phyloP scores from a whole-genome alignment of 2,888 invertebrate genomes.

The Halictus ligatus region DNA sequence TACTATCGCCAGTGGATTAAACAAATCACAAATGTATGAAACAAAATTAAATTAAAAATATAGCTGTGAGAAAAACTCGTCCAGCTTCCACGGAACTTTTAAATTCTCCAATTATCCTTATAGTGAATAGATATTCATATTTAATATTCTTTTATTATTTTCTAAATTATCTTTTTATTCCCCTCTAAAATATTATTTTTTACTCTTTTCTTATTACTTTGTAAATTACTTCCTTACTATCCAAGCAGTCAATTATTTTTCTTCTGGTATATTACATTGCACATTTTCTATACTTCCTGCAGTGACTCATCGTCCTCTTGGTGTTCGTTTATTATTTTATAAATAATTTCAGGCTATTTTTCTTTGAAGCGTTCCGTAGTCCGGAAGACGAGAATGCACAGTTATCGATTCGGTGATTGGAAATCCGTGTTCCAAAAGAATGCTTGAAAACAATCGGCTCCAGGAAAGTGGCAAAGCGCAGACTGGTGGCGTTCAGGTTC shows the following conservation, averaged over 20 bases:
- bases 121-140: too few relatives aligned
- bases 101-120: too few relatives aligned
- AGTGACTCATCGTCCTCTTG: too few relatives aligned
- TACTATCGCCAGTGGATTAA: constrained; percentile 71
- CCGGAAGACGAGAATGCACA: neutral
- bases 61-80: neutral
- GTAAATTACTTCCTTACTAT: too few relatives aligned
- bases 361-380: neutral
- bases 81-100: neutral
- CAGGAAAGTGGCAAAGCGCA: constrained; percentile 61
- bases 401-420: neutral
- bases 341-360: neutral
- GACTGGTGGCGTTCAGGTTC: constrained; percentile 75
- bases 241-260: too few relatives aligned
- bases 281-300: too few relatives aligned
- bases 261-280: too few relatives aligned
- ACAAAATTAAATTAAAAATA: neutral
- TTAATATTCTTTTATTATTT: too few relatives aligned
- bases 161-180: too few relatives aligned
- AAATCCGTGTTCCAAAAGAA: neutral
- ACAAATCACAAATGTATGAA: constrained; percentile 39
- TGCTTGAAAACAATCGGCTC: constrained; percentile 47
- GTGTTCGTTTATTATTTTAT: neutral
- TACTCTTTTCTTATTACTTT: too few relatives aligned
- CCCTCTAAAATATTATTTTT: too few relatives aligned